Conservation (phyloP, 2,888 invertebrate genomes). For the Dryobota labecula region DNA sequence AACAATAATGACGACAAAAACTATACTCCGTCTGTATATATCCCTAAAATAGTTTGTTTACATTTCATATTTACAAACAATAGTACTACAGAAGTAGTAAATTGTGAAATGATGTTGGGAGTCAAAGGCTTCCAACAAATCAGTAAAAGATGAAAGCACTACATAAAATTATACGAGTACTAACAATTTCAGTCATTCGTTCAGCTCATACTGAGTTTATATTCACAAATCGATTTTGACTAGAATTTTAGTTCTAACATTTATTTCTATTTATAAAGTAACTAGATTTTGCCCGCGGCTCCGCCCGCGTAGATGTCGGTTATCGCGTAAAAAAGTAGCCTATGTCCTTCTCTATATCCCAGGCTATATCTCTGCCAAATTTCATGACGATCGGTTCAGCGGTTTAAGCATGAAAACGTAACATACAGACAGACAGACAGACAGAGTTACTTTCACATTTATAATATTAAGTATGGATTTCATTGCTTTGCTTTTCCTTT, state of each 20-base stretch:
- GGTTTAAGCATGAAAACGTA: too few species aligned
- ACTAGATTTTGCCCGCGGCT: too few species aligned
- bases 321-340: too few species aligned
- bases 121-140: neutral
- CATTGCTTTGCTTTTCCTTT: neutral
- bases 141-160: neutral
- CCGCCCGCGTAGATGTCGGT: too few species aligned
- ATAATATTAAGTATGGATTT: too few species aligned
- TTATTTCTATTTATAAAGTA: neutral
- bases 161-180: neutral
- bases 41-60: constrained; percentile 27
- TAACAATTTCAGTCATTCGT: neutral
- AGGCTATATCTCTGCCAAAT: too few species aligned
- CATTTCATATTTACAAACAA: constrained; percentile 27
- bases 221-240: neutral
- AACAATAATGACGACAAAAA: constrained; percentile 20
- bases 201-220: neutral
- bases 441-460: too few species aligned
- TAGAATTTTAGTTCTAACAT: neutral
- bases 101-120: neutral
- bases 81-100: neutral
- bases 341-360: too few species aligned
- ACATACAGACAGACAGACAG: too few species aligned
- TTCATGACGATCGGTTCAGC: too few species aligned
- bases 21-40: constrained; percentile 9